Evolutionary conservation across 1,140 invertebrate species (phyloP), one percentile per base, ranked within the genome.

Genomic region (Listronotus bonariensis): DNA sequence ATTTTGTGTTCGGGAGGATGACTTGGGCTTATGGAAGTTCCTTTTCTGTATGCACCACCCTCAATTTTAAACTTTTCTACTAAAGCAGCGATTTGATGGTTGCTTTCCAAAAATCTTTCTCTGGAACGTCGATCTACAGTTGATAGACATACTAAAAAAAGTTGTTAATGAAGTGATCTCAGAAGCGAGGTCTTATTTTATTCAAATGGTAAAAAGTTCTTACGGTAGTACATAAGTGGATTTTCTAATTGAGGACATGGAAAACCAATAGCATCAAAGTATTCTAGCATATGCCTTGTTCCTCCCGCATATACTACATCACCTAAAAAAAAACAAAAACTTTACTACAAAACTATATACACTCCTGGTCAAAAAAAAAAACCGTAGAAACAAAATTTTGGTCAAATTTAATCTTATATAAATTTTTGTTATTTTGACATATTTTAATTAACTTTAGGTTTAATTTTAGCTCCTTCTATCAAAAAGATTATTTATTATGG

Each of bases 241-340:
- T 96, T 96, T 77, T 96, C 93, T 43, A 95, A 78, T 77, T 95
- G 91, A 0, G 93, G 93, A 80, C 94, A 96, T 0, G 94, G 93
- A 75, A 96, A 96, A 8, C 93, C 93, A 69, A 96, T 93, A 46
- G 87, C 89, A 36, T 91, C 87, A 76, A 96, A 96, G 75, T 96
- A 96, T 71, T 96, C 93, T 43, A 96, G 79, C 85, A 96, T 92
- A 71, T 91, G 89, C 36, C 92, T 83, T 0, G 93, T 96, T 6
- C 91, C 90, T 3, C 93, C 94, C 0, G 92, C 91, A 74, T 96
- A 96, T 1, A 96, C 92, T 11, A 95, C 89, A 70, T 95, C 92
- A 0, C 93, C 93, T 64, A 11, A 38, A 49, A 64, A 11, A 26
- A 32, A 49, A 40, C 1, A 40, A 3, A 3, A 14, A 40, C 38